These are phyloP conservation scores for Ceratosolen solmsi DNA, from an alignment of 1,140 invertebrate species.

Conservation along the genomic window DNA sequence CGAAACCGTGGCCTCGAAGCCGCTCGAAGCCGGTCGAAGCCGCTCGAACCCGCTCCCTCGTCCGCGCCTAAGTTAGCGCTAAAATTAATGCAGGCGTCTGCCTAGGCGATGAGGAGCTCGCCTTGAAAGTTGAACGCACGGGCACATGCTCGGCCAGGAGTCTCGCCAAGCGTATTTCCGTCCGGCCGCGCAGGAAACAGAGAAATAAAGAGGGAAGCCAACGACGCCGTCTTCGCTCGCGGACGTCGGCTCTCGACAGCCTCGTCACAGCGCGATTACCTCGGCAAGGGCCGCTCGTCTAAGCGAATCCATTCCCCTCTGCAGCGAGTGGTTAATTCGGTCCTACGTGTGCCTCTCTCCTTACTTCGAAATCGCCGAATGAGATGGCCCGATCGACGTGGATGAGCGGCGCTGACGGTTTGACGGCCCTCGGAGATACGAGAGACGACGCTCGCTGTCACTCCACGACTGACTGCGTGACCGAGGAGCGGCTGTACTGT, in stretches of 20 bases:
- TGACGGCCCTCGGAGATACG: too few relatives aligned
- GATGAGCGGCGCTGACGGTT: too few relatives aligned
- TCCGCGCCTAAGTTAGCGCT: conserved; percentile 39
- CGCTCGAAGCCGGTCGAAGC: too few relatives aligned
- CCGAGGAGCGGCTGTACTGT: too few relatives aligned
- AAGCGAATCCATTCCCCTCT: too few relatives aligned
- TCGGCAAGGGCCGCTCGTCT: neutral
- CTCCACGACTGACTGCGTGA: too few relatives aligned
- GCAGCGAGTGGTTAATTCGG: too few relatives aligned
- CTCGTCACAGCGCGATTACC: conserved; percentile 6
- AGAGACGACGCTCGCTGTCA: too few relatives aligned
- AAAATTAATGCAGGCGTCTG: conserved; percentile 29
- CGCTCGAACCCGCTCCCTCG: neutral
- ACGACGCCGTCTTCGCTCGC: neutral
- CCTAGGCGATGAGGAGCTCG: conserved; percentile 6
- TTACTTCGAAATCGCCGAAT: too few relatives aligned
- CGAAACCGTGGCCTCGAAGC: too few relatives aligned
- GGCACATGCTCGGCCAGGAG: conserved; percentile 30
- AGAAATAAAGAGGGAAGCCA: conserved; percentile 32
- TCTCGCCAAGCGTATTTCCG: conserved; percentile 51
- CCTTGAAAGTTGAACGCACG: conserved; percentile 47
- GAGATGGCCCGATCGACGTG: too few relatives aligned
- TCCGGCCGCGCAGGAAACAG: conserved; percentile 38
- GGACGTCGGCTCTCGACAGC: neutral
- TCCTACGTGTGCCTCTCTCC: too few relatives aligned